Evolutionary conservation across 2,113 vertebrate species (phyloP).

Genomic region (Halichoeres trimaculatus): DNA sequence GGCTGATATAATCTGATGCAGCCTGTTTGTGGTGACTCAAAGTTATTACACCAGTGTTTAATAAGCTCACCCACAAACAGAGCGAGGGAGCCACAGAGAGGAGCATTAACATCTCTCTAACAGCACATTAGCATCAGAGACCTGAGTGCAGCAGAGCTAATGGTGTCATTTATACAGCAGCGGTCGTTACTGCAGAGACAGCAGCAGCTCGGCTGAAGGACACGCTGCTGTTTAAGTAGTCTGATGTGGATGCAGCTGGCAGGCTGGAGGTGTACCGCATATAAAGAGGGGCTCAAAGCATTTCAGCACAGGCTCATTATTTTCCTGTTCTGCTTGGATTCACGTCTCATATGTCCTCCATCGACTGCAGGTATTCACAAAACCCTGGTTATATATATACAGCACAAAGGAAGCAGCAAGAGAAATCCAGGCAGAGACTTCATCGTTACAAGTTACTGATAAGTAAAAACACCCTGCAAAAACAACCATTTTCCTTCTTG

Average conservation of each 20-base stretch:
- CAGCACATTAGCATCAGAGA: conserved; percentile 28
- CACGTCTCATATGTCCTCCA: neutral
- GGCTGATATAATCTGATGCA: neutral
- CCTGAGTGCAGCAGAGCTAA: conserved; percentile 16
- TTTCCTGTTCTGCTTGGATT: neutral
- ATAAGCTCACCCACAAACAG: conserved; percentile 10
- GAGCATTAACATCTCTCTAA: conserved; percentile 21
- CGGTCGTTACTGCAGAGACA: conserved; percentile 18
- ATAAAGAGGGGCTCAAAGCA: conserved; percentile 44
- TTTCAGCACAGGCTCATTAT: conserved; percentile 42
- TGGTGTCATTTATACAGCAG: conserved; percentile 33
- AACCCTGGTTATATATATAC: neutral
- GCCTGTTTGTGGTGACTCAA: neutral
- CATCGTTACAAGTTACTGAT: too few species aligned
- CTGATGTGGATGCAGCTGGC: conserved; percentile 26
- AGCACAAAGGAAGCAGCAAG: neutral
- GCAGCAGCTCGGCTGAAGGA: conserved; percentile 52
- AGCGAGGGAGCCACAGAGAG: neutral
- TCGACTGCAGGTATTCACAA: neutral
- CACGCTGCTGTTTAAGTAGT: conserved; percentile 34
- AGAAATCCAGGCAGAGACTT: neutral
- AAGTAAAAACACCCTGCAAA: neutral
- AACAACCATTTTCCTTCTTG: neutral
- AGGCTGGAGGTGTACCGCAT: conserved; percentile 54
- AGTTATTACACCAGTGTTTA: conserved; percentile 3